Base-by-base conservation (phyloP, 2,113 vertebrate genomes). In the Leiothrix lutea region DNA sequence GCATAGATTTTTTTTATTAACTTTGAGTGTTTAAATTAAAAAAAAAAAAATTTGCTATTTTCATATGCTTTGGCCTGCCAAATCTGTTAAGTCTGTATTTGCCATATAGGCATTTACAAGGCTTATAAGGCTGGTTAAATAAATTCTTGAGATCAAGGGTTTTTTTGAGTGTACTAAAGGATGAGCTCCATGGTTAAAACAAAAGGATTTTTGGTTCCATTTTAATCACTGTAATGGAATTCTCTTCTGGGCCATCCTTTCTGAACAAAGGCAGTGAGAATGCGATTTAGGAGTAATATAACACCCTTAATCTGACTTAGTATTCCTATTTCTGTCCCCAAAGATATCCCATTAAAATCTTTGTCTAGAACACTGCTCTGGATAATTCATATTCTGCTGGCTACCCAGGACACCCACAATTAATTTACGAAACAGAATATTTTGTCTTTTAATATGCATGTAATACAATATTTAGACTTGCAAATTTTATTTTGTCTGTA, bases 391-490 rank as follows among this genome's bases (percentile, higher is more conserved):
- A 79, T n/a, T 79, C 87, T 79, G 22, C 73, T 90, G 80, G 51
- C 51, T 95, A 64, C 44, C 13, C 26, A 66, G 77, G 60, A 89
- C 60, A 89, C 38, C 4, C 60, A 64, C 51, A 83, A 94, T 92
- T 92, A 86, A 87, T 95, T 91, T 87, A 79, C 1, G 12, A 51
- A 93, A 71, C 9, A 53, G 78, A 87, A 35, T 94, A 91, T 91
- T 95, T 95, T 86, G 25, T 90, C 58, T 85, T 87, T 69, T 82
- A 88, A 75, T 94, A 92, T 61, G 58, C 45, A 92, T 88, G 48
- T 61, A 88, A 82, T 93, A 81, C n/a, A 87, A 79, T 79, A 81
- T 77, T 95, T 95, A 94, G 66, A 85, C 70, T 85, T 96, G 61
- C 48, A 90, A 90, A 94, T 95, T 90, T 88, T 57, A 62, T 82